Percentiles rank a stretch among this genome's conserved stretches.
These are phyloP conservation scores for Cataglyphis livida DNA, from an alignment of 2,888 invertebrate species.

Conservation along the genomic window DNA sequence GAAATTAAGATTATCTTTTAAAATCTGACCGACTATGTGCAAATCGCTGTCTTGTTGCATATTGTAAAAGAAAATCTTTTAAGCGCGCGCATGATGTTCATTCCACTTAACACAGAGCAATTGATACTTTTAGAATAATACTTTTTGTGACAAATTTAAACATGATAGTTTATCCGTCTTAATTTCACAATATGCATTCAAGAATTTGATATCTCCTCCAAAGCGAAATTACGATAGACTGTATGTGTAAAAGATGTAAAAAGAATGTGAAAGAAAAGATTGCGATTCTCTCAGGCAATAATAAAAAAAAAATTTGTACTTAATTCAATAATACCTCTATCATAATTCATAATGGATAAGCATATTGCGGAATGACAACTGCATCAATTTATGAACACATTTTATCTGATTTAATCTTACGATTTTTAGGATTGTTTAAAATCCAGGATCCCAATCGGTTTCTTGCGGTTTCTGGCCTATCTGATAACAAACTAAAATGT, in stretches of 20 bases:
- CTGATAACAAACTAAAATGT: slow-evolving; percentile 92
- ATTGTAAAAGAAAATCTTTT: background rate
- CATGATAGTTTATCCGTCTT: background rate
- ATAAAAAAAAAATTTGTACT: slow-evolving; percentile 83
- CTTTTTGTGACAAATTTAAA: slow-evolving; percentile 9
- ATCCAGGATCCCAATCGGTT: slow-evolving; percentile 95
- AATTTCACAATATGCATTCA: slow-evolving; percentile 19
- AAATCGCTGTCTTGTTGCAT: background rate
- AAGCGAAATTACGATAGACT: slow-evolving; percentile 22
- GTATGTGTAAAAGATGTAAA: background rate
- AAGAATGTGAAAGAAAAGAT: slow-evolving; percentile 47
- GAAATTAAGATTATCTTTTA: slow-evolving; percentile 32
- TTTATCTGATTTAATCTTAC: slow-evolving; percentile 19
- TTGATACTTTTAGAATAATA: background rate
- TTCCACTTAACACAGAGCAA: slow-evolving; percentile 15
- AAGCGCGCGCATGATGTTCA: slow-evolving; percentile 19
- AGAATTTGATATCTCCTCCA: background rate
- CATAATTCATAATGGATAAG: background rate
- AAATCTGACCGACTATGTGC: slow-evolving; percentile 3
- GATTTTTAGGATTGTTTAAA: slow-evolving; percentile 85
- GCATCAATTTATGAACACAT: background rate
- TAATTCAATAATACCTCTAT: slow-evolving; percentile 61
- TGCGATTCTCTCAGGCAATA: slow-evolving; percentile 68
- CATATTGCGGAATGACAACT: background rate
- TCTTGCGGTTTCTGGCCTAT: slow-evolving; percentile 88